phyloP scores from a whole-genome alignment of 2,113 vertebrate species.

The Chaetops frenatus region DNA sequence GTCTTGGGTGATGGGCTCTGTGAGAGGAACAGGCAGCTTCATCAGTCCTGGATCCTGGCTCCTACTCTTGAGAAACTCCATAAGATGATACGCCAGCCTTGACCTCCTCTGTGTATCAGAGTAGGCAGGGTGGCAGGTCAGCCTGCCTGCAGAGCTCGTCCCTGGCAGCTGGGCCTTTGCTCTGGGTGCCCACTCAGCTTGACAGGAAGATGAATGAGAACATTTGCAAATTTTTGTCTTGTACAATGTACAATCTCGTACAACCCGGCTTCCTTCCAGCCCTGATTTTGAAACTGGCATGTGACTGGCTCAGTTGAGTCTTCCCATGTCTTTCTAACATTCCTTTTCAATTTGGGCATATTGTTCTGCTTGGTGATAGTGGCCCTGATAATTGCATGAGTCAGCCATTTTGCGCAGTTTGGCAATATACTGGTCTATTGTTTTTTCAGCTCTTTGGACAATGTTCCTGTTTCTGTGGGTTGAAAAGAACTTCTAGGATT shows the following conservation, averaged over 20 bases:
- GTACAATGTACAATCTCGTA: not conserved
- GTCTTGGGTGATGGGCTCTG: not conserved
- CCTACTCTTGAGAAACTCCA: not conserved
- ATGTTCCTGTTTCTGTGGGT: not conserved
- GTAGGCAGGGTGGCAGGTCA: not conserved
- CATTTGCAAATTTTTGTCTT: constrained; percentile 22
- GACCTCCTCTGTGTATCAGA: not conserved
- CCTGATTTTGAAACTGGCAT: constrained; percentile 46
- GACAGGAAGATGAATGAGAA: constrained; percentile 34
- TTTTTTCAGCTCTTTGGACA: constrained; percentile 25
- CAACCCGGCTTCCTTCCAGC: constrained; percentile 21
- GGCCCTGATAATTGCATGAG: constrained; percentile 49
- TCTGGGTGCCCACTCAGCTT: not conserved
- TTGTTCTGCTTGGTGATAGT: constrained; percentile 59
- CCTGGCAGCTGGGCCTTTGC: not conserved
- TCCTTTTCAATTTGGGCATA: constrained; percentile 58
- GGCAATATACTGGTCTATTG: constrained; percentile 41
- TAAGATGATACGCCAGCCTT: not conserved
- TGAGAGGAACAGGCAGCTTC: not conserved
- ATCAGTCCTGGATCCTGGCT: not conserved
- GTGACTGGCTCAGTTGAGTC: constrained; percentile 40
- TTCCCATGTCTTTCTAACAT: constrained; percentile 56
- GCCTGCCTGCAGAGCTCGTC: not conserved
- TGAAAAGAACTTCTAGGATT: constrained; percentile 52
- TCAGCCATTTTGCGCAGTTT: constrained; percentile 58